Base-by-base conservation (phyloP, 2,888 invertebrate genomes). In the Escarpia spicata region DNA sequence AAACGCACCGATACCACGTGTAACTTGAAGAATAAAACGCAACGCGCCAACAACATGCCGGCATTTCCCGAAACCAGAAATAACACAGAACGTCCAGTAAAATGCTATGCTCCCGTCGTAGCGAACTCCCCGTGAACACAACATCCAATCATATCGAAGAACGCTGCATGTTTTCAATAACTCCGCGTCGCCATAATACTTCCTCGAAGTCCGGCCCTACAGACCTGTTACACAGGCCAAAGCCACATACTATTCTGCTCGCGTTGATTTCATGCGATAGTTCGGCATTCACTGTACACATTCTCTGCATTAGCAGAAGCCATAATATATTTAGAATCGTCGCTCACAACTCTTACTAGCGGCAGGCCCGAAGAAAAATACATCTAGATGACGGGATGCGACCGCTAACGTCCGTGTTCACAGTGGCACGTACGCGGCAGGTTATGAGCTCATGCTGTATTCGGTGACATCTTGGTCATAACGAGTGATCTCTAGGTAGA, bases 41-140 rank as follows among this genome's bases (percentile, higher is more conserved):
- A 26, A 75, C 26, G 75, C 75, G 75, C 75, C 75, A 75, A 75
- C 75, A 75, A 75, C 75, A 6, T 26, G 75, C 19, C 75, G 75
- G 75, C 75, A 75, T 75, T 75, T 75, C 75, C 75, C 75, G 75
- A 75, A 75, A 75, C 75, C 75, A 75, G 75, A 75, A 75, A 75
- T 75, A 75, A 75, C 75, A 75, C 75, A 75, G 75, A 75, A 75
- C 75, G 26, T 75, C 75, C 75, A 75, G 75, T 75, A 75, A 75
- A 75, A 75, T 75, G 75, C 75, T 75, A 75, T 75, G 75, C 19
- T 75, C 75, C 19, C 75, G 19, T 75, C 75, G 75, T 75, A 15
- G 19, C 75, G 26, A 75, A 75, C 75, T 26, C 2, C n/a, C 19
- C 19, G 19, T 26, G 26, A 26, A 75, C n/a, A 75, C 26, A 75